A percentile compares a stretch with the other conserved stretches of the same genome.
Conservation (phyloP, 2,797 vertebrate genomes). For the Acomys russatus region DNA sequence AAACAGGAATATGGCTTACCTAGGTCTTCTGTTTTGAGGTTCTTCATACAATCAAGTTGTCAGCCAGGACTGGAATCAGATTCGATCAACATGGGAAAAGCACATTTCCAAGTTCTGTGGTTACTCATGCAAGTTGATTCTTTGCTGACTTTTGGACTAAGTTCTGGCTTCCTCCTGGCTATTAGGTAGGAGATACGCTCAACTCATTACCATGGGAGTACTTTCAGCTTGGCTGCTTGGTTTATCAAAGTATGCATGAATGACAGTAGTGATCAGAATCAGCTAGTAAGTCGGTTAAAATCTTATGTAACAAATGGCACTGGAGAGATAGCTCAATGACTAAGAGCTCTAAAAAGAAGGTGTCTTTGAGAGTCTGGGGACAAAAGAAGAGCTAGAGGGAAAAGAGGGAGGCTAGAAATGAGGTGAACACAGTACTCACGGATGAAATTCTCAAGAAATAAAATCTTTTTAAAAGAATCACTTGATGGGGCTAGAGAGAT, state of each 20-base stretch:
- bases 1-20: neutral
- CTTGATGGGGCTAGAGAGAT: neutral
- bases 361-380: neutral
- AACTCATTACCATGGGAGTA: neutral
- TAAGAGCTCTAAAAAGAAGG: neutral
- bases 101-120: neutral
- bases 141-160: neutral
- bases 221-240: neutral
- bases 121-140: constrained; percentile 25
- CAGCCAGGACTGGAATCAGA: constrained; percentile 10
- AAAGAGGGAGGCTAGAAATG: neutral
- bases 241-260: constrained; percentile 35
- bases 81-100: neutral
- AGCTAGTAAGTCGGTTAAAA: constrained; percentile 18
- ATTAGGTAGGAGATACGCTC: neutral
- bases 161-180: neutral
- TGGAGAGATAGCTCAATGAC: neutral
- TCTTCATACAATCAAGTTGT: constrained; percentile 1
- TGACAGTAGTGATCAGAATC: constrained; percentile 30
- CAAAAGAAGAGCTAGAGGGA: neutral
- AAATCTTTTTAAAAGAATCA: neutral
- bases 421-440: neutral
- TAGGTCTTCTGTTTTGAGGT: constrained; percentile 19
- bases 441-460: neutral
- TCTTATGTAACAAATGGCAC: neutral